A percentile compares a stretch with the other conserved stretches of the same genome.
These are phyloP conservation scores for Semnornis frantzii DNA, from an alignment of 2,113 vertebrate genomes.

Conservation along the genomic window DNA sequence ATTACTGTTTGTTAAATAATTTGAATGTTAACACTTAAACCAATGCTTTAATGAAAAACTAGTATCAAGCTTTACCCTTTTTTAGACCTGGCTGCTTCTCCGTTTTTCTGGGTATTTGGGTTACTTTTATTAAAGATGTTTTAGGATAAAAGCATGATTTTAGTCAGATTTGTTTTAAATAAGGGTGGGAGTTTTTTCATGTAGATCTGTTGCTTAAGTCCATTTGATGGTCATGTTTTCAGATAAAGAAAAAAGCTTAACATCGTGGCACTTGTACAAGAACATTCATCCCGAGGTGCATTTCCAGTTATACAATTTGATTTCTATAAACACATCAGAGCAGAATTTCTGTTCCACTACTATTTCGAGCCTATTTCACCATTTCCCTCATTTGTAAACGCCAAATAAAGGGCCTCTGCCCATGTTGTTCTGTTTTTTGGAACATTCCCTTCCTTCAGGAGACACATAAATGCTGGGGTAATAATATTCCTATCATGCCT, in stretches of 20 bases:
- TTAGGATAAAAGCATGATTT: background rate
- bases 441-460: slow-evolving; percentile 33
- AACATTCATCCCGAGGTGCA: background rate
- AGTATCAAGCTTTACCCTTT: background rate
- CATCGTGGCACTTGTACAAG: background rate
- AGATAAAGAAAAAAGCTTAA: background rate
- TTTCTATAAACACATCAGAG: background rate
- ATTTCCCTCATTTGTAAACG: slow-evolving; percentile 2
- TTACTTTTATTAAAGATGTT: background rate
- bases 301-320: background rate
- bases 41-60: background rate
- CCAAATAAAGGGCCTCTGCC: slow-evolving; percentile 15
- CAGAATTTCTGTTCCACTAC: slow-evolving; percentile 5
- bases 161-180: background rate
- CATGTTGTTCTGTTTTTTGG: background rate
- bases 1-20: background rate
- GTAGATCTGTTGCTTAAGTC: background rate
- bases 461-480: background rate
- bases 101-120: background rate
- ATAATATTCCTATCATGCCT: background rate
- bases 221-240: background rate
- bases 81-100: background rate
- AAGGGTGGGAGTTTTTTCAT: background rate
- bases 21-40: background rate
- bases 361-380: slow-evolving; percentile 24